phyloP scores from a whole-genome alignment of 2,113 vertebrate genomes.

The Dryoscopus gambensis region DNA sequence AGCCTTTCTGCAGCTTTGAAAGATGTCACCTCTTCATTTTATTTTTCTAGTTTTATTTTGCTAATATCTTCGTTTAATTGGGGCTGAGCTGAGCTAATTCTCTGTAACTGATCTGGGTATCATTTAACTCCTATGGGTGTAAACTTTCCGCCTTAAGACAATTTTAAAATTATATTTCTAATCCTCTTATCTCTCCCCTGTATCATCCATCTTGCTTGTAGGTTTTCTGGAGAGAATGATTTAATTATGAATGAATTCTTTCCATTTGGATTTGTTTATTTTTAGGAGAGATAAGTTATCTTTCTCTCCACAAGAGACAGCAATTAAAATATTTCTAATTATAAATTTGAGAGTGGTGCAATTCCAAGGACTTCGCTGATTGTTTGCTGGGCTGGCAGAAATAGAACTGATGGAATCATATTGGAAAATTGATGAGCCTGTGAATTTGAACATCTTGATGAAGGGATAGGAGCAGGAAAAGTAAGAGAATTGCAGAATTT shows the following conservation, averaged over 20 bases:
- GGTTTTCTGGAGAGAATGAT: constrained; percentile 47
- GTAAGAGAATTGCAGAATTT: neutral
- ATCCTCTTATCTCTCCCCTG: neutral
- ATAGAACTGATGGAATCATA: neutral
- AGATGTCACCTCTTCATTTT: neutral
- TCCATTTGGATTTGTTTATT: constrained; percentile 40
- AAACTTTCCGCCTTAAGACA: constrained; percentile 48
- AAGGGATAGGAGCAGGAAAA: neutral
- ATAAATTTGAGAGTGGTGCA: neutral
- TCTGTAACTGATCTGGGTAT: neutral
- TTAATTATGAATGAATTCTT: constrained; percentile 44
- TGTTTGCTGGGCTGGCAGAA: neutral
- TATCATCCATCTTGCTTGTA: neutral
- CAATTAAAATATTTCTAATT: constrained; percentile 28
- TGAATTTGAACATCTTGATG: neutral
- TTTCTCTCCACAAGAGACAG: neutral
- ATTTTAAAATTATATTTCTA: neutral
- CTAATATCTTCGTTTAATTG: neutral
- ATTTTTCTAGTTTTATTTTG: neutral
- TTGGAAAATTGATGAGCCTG: neutral
- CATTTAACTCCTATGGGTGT: neutral
- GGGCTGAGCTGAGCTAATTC: neutral
- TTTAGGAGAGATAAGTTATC: constrained; percentile 50
- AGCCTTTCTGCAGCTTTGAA: neutral
- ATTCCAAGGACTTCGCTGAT: neutral